phyloP scores from a whole-genome alignment of 2,113 vertebrate species.

The Anser brachyrhynchus region DNA sequence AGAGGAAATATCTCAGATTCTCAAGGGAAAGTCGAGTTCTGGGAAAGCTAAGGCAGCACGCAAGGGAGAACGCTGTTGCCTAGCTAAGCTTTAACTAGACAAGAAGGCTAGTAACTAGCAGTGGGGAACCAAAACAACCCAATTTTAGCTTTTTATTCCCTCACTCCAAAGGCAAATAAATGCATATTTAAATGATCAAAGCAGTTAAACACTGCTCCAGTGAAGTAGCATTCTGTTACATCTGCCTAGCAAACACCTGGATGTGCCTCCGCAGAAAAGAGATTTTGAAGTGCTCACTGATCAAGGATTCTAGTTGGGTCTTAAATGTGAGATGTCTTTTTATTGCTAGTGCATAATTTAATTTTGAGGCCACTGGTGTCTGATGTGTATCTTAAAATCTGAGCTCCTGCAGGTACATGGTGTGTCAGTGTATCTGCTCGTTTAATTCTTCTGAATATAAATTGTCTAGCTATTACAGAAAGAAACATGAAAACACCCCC shows the following conservation, averaged over 20 bases:
- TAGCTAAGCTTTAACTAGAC: neutral
- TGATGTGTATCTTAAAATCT: constrained; percentile 20
- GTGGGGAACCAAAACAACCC: neutral
- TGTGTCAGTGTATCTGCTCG: neutral
- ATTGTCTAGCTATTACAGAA: constrained; percentile 1
- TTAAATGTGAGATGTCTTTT: neutral
- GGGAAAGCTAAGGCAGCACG: neutral
- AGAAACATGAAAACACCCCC: neutral
- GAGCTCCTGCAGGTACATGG: neutral
- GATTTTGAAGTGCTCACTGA: constrained; percentile 13
- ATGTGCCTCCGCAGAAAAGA: neutral
- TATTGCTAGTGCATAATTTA: constrained; percentile 23
- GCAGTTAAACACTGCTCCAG: neutral
- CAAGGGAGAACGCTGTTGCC: neutral
- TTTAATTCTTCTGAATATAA: constrained; percentile 15
- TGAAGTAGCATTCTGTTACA: neutral
- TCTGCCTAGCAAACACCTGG: constrained; percentile 20
- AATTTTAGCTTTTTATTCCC: neutral
- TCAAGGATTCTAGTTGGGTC: constrained; percentile 1
- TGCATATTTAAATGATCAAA: constrained; percentile 9
- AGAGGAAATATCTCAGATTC: neutral
- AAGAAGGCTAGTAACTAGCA: neutral
- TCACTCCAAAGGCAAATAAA: neutral
- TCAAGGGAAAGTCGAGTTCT: rapidly evolving
- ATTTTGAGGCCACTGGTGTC: constrained; percentile 21